Percentiles rank a stretch among this genome's conserved stretches.
Conservation (phyloP, 2,888 invertebrate species). For the Odontomyia ornata region DNA sequence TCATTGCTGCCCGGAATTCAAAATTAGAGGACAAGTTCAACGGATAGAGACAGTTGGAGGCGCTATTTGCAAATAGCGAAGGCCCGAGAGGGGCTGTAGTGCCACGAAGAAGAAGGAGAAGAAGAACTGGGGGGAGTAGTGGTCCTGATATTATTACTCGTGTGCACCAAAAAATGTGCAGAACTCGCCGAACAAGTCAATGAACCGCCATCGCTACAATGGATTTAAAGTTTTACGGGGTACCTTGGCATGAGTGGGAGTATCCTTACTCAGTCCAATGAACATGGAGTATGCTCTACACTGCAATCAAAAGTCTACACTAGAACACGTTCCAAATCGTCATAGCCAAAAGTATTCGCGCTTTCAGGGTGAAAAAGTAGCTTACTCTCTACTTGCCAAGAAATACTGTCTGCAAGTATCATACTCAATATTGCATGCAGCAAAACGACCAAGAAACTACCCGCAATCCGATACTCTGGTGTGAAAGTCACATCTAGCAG, state of each 20-base stretch:
- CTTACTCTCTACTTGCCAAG: constrained; percentile 60
- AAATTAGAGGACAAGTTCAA: too few relatives aligned
- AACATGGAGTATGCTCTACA: constrained; percentile 54
- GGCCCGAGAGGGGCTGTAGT: too few relatives aligned
- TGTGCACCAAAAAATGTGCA: constrained; percentile 69
- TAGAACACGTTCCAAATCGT: constrained; percentile 61
- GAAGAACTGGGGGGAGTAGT: too few relatives aligned
- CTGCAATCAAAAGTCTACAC: constrained; percentile 56
- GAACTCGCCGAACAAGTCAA: constrained; percentile 65
- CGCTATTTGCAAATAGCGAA: too few relatives aligned
- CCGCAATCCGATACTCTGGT: too few relatives aligned
- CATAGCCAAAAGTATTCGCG: constrained; percentile 52
- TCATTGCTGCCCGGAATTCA: too few relatives aligned
- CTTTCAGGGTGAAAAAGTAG: constrained; percentile 51
- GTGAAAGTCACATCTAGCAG: too few relatives aligned
- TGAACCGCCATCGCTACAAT: constrained; percentile 67
- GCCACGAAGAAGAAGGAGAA: too few relatives aligned
- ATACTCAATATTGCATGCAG: too few relatives aligned
- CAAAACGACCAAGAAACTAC: too few relatives aligned
- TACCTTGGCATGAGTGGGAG: constrained; percentile 70
- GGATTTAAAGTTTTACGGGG: constrained; percentile 77
- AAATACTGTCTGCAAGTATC: constrained; percentile 60
- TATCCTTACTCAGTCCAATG: constrained; percentile 68
- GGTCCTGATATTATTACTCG: constrained; percentile 71
- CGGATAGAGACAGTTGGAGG: too few relatives aligned